Conservation (phyloP, 2,797 vertebrate species). For the Nyctibius grandis region DNA sequence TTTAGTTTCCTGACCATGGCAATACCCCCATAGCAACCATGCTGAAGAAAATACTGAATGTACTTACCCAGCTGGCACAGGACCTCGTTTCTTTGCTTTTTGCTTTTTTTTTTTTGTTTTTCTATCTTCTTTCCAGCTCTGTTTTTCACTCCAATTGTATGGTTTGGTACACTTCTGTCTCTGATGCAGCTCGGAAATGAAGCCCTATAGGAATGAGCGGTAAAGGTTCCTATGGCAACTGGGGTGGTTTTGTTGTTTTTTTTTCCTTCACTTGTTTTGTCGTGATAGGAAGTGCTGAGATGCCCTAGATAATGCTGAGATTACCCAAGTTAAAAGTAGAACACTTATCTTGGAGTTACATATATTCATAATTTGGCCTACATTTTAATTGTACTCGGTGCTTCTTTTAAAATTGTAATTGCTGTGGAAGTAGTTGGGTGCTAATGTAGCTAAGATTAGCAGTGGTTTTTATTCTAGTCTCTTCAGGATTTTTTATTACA, state of each 20-base stretch:
- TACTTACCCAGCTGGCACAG: neutral
- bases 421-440: neutral
- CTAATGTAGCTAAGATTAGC: neutral
- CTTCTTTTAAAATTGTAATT: neutral
- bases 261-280: neutral
- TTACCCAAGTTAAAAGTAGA: neutral
- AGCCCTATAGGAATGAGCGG: neutral
- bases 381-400: neutral
- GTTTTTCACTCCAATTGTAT: neutral
- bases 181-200: neutral
- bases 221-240: neutral
- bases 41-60: neutral
- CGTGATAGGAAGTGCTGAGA: neutral
- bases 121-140: neutral
- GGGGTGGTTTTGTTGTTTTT: rapidly evolving
- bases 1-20: neutral
- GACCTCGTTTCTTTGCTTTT: neutral
- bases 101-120: neutral
- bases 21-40: neutral
- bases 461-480: neutral
- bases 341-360: neutral
- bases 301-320: neutral
- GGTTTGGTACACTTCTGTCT: neutral
- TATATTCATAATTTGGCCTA: neutral
- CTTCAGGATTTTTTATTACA: neutral